Base-by-base conservation (phyloP, 2,113 vertebrate species). In the Sceloporus undulatus region DNA sequence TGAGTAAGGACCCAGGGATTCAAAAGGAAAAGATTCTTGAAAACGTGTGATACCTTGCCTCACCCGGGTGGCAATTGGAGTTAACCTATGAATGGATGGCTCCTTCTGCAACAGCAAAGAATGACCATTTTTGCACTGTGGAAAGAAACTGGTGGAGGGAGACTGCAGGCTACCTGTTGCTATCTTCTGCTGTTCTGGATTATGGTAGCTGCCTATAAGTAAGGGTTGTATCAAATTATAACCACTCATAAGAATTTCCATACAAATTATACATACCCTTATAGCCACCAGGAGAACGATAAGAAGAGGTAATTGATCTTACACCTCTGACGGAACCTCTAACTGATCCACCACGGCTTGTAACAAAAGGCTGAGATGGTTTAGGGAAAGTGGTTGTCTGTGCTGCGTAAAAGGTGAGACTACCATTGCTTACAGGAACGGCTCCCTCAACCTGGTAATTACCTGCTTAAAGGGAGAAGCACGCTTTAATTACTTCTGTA, bases 301-400 rank as follows among this genome's bases (percentile, higher is more conserved):
- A 97, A 0, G 95, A 96, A 93, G 96, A 98, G 54, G 93, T 92
- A 91, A 97, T 92, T 5, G 97, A 96, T 91, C 98, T 98, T 92
- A 97, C 96, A 79, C 97, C 97, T 92, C 97, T 97, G 88, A 96
- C 74, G 94, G 97, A 97, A 94, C 98, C 98, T 97, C 98, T 96
- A 71, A 97, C 88, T 89, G 97, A 95, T 85, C 97, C 97, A 91
- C 97, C 97, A 91, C 97, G 97, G 87, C 88, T 95, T 86, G 85
- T 95, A 92, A 97, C 95, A 92, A 97, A 98, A 0, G 97, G 95
- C 92, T 98, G 98, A 88, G 96, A 84, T 1, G 97, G 93, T 92
- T 97, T 97, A 91, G 95, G 95, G 88, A 96, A 94, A 79, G 96
- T 88, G 84, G 94, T 96, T 81, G 95, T 95, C 82, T 96, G 96